Conservation (phyloP, 2,888 invertebrate species). For the Chrysolina americana region DNA sequence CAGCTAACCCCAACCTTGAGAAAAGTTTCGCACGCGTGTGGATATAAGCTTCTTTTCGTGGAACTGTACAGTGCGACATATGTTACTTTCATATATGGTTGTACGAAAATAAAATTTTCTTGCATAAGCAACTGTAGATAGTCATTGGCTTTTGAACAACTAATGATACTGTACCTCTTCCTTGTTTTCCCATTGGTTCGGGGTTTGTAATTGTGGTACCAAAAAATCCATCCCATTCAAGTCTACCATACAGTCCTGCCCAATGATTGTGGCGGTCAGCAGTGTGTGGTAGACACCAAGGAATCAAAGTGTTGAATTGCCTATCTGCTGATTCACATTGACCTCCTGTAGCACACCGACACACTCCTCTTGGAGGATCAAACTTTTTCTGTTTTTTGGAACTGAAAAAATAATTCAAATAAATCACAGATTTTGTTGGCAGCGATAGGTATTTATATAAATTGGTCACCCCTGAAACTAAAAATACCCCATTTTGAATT, state of each 20-base stretch:
- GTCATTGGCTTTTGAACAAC: too few species aligned
- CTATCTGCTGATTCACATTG: constrained; percentile 80
- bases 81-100: too few species aligned
- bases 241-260: constrained; percentile 87
- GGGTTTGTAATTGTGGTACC: constrained; percentile 89
- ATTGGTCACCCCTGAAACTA: too few species aligned
- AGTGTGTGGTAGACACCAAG: constrained; percentile 92
- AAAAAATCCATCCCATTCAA: constrained; percentile 89
- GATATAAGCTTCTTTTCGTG: too few species aligned
- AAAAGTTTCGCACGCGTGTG: too few species aligned
- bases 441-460: too few species aligned
- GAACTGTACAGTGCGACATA: too few species aligned
- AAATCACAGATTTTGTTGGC: too few species aligned
- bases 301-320: constrained; percentile 87
- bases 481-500: too few species aligned
- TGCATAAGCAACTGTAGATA: too few species aligned
- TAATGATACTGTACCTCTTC: constrained; percentile 70
- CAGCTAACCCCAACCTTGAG: too few species aligned
- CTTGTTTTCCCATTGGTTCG: constrained; percentile 93
- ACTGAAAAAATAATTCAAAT: constrained; percentile 52
- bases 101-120: too few species aligned
- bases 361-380: constrained; percentile 80
- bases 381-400: constrained; percentile 70
- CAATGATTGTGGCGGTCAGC: constrained; percentile 89
- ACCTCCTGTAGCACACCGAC: constrained; percentile 79